Percentiles rank a stretch among this genome's conserved stretches.
Conservation (phyloP, 2,113 vertebrate species). For the Tragelaphus buxtoni region DNA sequence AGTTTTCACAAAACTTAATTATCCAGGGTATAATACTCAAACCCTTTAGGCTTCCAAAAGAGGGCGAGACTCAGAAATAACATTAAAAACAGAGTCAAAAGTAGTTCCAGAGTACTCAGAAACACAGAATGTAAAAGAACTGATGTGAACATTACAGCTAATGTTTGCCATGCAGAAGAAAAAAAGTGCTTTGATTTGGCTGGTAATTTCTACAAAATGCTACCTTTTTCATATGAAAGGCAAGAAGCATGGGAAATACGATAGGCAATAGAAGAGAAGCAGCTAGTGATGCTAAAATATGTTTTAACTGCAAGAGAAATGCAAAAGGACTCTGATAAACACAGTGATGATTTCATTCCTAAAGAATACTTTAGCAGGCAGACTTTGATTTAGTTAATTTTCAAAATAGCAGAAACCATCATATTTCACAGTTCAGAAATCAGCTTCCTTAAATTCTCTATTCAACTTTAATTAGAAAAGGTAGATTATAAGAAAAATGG, state of each 20-base stretch:
- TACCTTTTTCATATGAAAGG: background rate
- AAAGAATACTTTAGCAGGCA: background rate
- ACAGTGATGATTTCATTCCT: background rate
- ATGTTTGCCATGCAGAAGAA: background rate
- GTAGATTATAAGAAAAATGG: background rate
- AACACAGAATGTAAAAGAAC: background rate
- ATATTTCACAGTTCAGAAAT: background rate
- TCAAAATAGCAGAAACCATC: background rate
- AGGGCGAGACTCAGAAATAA: background rate
- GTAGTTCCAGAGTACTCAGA: background rate
- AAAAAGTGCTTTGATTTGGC: background rate
- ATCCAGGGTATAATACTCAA: constrained; percentile 3
- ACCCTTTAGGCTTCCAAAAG: background rate
- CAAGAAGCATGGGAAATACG: background rate
- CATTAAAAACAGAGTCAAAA: background rate
- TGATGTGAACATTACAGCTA: background rate
- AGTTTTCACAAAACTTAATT: background rate
- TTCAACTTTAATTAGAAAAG: constrained; percentile 22
- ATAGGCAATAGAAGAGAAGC: background rate
- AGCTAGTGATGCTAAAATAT: background rate
- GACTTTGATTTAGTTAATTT: background rate
- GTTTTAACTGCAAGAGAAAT: background rate
- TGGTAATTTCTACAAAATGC: background rate
- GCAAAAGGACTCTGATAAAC: background rate
- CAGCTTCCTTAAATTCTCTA: background rate